Base-by-base conservation (phyloP, 2,797 vertebrate species). In the Sarcoramphus papa region DNA sequence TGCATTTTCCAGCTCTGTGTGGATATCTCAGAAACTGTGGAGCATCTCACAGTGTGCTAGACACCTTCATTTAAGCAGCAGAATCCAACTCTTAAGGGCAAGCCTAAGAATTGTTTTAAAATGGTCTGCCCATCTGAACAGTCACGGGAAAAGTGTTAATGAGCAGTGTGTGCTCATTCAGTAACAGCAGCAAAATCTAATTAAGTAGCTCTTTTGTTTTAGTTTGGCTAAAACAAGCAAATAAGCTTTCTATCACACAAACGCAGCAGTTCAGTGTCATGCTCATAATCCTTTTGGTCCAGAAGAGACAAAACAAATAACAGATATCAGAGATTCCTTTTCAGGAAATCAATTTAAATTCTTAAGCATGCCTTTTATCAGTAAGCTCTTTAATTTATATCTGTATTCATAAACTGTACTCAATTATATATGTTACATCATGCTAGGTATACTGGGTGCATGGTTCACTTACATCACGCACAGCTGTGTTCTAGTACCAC, bases 331-430 rank as follows among this genome's bases (percentile, higher is more conserved):
- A 72, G 40, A 72, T 25, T 74, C 41, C 12, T 78, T 90, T 92
- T 75, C 51, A 88, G 48, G 33, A 85, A 90, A 90, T 74, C 35
- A 92, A n/a, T 83, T 90, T 70, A 83, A 85, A 92, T 88, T 83
- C 56, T 80, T 80, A 85, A 86, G 28, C 12, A 45, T 45, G 25
- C 27, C 25, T 93, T 85, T 89, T 37, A 37, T 87, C 37, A 48
- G 24, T 68, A 86, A 92, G 23, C 10, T 57, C 16, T 92, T 86
- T 48, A 92, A 56, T 95, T 92, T 95, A 25, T 70, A 70, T 81
- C 53, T 45, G 3, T 70, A 75, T 86, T 67, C 30, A 67, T 90
- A 64, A 83, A 60, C 18, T 56, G 15, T 53, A 25, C 16, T 45
- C 41, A 90, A 81, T 94, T 64, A 53, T 72, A 25, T 47, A 68